These are phyloP conservation scores for Colletes gigas DNA, from an alignment of 1,140 invertebrate species.

Conservation along the genomic window DNA sequence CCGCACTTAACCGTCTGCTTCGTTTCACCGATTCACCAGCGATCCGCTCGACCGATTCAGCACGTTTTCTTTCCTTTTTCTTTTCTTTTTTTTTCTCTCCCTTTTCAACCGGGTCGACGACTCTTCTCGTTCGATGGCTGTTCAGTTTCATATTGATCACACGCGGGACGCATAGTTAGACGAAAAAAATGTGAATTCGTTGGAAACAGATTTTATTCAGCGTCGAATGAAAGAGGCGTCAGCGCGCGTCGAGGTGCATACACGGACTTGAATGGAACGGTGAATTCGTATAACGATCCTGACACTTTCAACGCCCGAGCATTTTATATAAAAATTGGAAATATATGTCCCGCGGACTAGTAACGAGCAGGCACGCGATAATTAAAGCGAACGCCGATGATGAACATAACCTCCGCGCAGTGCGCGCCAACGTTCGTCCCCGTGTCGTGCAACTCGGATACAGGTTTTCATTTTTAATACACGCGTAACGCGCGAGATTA, in stretches of 20 bases:
- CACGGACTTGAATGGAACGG: constrained; percentile 2
- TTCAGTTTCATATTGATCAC: constrained; percentile 47
- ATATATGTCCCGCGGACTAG: background rate
- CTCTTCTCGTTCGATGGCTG: constrained; percentile 11
- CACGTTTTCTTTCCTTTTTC: background rate
- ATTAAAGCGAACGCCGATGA: too few species aligned
- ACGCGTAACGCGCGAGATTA: background rate
- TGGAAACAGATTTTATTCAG: constrained; percentile 37
- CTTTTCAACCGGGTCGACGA: constrained; percentile 1
- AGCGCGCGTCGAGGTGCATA: background rate
- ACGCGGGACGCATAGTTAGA: constrained; percentile 10
- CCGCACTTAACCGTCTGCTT: constrained; percentile 25
- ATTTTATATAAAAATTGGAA: background rate
- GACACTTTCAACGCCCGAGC: background rate
- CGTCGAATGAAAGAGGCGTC: constrained; percentile 24
- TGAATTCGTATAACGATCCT: constrained; percentile 8
- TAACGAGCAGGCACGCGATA: too few species aligned
- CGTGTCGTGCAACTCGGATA: too few species aligned
- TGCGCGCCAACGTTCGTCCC: too few species aligned
- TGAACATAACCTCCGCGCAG: too few species aligned
- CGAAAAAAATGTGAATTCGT: constrained; percentile 27
- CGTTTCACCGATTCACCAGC: constrained; percentile 15
- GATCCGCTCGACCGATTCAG: constrained; percentile 8
- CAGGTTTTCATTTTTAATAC: too few species aligned
- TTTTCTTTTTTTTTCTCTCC: background rate